Base-by-base conservation (phyloP, 2,888 invertebrate genomes). In the Melipona beecheii region DNA sequence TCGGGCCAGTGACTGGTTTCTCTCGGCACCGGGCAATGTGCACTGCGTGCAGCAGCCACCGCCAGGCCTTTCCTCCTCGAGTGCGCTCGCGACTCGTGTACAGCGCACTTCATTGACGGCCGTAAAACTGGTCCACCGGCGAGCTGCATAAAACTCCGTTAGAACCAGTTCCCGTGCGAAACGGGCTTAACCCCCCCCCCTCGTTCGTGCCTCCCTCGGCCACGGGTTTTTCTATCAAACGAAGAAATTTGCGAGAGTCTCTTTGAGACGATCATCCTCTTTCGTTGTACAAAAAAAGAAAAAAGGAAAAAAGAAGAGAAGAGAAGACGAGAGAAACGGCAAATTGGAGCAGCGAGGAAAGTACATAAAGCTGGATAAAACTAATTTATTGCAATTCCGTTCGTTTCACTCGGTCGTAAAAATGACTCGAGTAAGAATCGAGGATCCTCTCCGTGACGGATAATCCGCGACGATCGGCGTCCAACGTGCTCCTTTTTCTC, bases 41-140 rank as follows among this genome's bases (percentile, higher is more conserved):
- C 73, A 58, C 66, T 76, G 66, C 73, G 71, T 72, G 78, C 68
- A 68, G 62, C 69, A 43, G 64, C 62, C 65, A 60, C 24, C 27
- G 31, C 19, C 62, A 62, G 27, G 27, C 68, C 58, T n/a, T 50
- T 52, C 52, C 50, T 62, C 54, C 27, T 69, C 54, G 56, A 75
- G 71, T 87, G 75, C 86, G 77, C 81, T 83, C 86, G 74, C 81
- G 86, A 75, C 74, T 70, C 64, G 65, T 82, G 78, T 88, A 88
- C 86, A 88, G 88, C 85, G 88, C 86, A 81, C 88, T 88, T 88
- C 88, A 88, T 88, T 88, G 88, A 88, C 88, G 86, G 85, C 77
- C 70, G 83, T 78, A 81, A 75, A 88, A 88, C 86, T 88, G 88
- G 88, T 88, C 88, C 88, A 88, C 74, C 65, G 43, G 84, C 66